Evolutionary conservation across 2,888 invertebrate species (phyloP), one percentile per base, ranked within the genome.

Genomic region (Eilema caniola): DNA sequence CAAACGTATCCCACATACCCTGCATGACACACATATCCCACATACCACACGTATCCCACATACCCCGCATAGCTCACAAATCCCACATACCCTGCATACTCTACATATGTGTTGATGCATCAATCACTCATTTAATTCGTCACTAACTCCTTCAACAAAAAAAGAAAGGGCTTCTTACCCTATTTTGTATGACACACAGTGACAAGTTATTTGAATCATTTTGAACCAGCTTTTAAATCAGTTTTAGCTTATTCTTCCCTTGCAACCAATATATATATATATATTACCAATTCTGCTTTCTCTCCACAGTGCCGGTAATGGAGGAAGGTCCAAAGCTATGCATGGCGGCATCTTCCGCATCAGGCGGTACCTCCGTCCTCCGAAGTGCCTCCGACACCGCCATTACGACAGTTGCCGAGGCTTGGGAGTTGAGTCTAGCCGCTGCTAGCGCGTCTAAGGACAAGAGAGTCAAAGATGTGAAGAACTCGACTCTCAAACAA

Each of bases 361-460:
- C 88, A 95, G 97, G 89, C 96, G 96, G 88, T 93, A 96, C 80
- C 90, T 97, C 82, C 76, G 89, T 93, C 2, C 84, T 92, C 2
- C 94, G 94, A 77, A 93, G 97, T 65, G 97, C 98, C 0, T 97
- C 97, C 67, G 97, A 98, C 75, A 93, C 95, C 10, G 96, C 98
- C 90, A 98, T 98, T 85, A 98, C 98, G 87, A 97, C 97, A 69
- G 97, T 98, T 65, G 96, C 97, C 0, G 97, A 98, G 33, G 97
- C 97, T 70, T 97, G 98, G 83, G 95, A 96, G 82, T 95, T 98
- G n/a, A 97, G 97, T 82, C 97, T 98, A 70, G 98, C 98, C 14
- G 98, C 98, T 65, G 98, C 97, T 66, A 97, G 97, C 75, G 97
- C 98, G 24, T 98, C 98, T 67, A 98, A 98, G 93, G 98, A 98